phyloP scores from a whole-genome alignment of 1,140 invertebrate species.

The Trachymyrmex cornetzi region DNA sequence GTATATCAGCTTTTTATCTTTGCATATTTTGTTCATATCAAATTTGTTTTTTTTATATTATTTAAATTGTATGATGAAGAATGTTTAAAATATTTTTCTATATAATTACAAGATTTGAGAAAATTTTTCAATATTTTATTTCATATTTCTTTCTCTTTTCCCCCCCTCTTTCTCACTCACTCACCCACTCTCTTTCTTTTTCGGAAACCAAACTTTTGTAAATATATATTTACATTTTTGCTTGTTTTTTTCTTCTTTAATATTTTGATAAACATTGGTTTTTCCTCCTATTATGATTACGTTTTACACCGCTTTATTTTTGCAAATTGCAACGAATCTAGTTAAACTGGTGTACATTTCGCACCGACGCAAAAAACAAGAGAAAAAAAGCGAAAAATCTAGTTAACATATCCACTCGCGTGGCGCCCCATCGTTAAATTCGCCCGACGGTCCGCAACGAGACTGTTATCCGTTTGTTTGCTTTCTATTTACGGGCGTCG shows the following conservation, averaged over 20 bases:
- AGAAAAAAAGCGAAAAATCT: slow-evolving; percentile 39
- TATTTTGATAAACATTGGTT: slow-evolving; percentile 31
- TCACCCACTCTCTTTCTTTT: too few relatives aligned
- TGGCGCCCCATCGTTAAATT: slow-evolving; percentile 60
- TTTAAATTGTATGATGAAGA: not conserved
- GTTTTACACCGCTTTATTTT: slow-evolving; percentile 16
- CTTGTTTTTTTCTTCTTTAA: not conserved
- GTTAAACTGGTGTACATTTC: slow-evolving; percentile 29
- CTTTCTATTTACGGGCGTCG: slow-evolving; percentile 56
- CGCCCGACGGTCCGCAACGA: slow-evolving; percentile 46
- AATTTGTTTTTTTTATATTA: slow-evolving; percentile 5
- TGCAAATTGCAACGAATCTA: slow-evolving; percentile 52
- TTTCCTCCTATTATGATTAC: slow-evolving; percentile 33
- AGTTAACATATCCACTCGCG: slow-evolving; percentile 57
- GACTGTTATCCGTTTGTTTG: slow-evolving; percentile 62
- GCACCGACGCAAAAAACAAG: slow-evolving; percentile 21
- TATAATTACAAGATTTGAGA: not conserved
- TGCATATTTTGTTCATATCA: not conserved
- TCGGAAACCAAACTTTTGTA: not conserved
- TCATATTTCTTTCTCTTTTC: too few relatives aligned
- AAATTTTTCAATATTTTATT: not conserved
- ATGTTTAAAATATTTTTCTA: not conserved
- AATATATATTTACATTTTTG: not conserved
- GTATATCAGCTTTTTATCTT: not conserved
- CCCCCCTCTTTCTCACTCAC: too few relatives aligned